Percentiles rank a stretch among this genome's conserved stretches.
These are phyloP conservation scores for Trissolcus basalis DNA, from an alignment of 1,140 invertebrate species.

Conservation along the genomic window DNA sequence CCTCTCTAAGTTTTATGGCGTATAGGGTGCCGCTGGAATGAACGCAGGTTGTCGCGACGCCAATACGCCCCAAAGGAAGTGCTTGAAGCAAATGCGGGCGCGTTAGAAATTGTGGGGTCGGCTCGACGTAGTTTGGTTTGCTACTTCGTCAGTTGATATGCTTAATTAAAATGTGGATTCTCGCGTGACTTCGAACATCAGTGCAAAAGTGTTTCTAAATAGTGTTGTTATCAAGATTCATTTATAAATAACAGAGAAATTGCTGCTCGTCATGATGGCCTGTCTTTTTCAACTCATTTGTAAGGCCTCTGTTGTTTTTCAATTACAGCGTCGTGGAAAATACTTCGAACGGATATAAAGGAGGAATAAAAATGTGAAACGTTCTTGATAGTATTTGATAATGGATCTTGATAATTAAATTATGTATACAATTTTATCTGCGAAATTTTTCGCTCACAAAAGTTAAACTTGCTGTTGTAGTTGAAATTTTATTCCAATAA, in stretches of 20 bases:
- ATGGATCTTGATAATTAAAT: too few species aligned
- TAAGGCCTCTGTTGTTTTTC: slow-evolving; percentile 24
- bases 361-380: too few species aligned
- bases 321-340: slow-evolving; percentile 14
- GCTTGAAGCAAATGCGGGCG: slow-evolving; percentile 29
- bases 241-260: slow-evolving; percentile 51
- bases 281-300: slow-evolving; percentile 19
- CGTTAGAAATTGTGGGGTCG: slow-evolving; percentile 30
- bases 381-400: too few species aligned
- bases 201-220: slow-evolving; percentile 53
- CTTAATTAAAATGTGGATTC: slow-evolving; percentile 54
- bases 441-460: too few species aligned
- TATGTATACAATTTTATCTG: too few species aligned
- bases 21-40: slow-evolving; percentile 34
- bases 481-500: too few species aligned
- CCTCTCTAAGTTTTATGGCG: slow-evolving; percentile 38
- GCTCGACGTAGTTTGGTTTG: slow-evolving; percentile 24
- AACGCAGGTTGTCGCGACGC: slow-evolving; percentile 51
- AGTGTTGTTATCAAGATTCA: slow-evolving; percentile 47
- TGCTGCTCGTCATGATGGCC: slow-evolving; percentile 35
- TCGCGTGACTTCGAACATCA: slow-evolving; percentile 45
- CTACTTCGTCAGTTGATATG: slow-evolving; percentile 47
- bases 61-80: slow-evolving; percentile 39
- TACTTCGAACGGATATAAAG: not conserved
- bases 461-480: too few species aligned